phyloP scores from a whole-genome alignment of 1,140 invertebrate genomes.

The Varroa destructor region DNA sequence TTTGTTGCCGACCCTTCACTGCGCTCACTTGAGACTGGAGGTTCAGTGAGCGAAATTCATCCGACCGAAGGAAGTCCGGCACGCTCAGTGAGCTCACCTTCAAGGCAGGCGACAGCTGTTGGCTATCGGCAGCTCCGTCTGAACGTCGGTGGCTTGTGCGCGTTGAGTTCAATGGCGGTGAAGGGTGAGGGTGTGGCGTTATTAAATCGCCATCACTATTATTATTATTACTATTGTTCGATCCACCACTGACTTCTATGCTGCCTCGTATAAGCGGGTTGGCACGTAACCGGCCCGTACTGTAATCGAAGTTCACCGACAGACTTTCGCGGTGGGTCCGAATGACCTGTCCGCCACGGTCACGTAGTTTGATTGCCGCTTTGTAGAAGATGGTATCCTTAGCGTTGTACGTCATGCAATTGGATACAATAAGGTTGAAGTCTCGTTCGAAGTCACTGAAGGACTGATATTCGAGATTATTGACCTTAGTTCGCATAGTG shows the following conservation, averaged over 20 bases:
- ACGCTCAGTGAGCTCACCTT: too few species aligned
- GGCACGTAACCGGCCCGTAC: background rate
- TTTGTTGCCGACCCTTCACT: background rate
- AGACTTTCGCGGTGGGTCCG: slow-evolving; percentile 1
- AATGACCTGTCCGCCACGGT: slow-evolving; percentile 42
- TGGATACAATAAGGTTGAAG: slow-evolving; percentile 83
- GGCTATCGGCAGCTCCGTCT: too few species aligned
- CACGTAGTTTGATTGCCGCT: slow-evolving; percentile 69
- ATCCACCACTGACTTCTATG: too few species aligned
- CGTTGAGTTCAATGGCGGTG: too few species aligned
- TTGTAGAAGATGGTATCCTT: slow-evolving; percentile 70
- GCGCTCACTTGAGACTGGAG: background rate
- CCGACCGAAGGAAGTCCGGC: background rate
- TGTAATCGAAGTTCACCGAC: slow-evolving; percentile 3
- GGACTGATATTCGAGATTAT: slow-evolving; percentile 57
- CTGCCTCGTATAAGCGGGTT: too few species aligned
- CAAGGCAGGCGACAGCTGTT: too few species aligned
- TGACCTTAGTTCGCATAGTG: slow-evolving; percentile 71
- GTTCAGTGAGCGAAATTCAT: background rate
- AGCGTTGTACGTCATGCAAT: slow-evolving; percentile 85
- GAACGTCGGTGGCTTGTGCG: too few species aligned
- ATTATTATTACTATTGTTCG: too few species aligned
- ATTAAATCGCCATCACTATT: too few species aligned
- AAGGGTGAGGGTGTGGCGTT: too few species aligned
- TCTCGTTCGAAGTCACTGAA: slow-evolving; percentile 70